These are phyloP conservation scores for Tipula confusa DNA, from an alignment of 2,888 invertebrate species.

Conservation along the genomic window DNA sequence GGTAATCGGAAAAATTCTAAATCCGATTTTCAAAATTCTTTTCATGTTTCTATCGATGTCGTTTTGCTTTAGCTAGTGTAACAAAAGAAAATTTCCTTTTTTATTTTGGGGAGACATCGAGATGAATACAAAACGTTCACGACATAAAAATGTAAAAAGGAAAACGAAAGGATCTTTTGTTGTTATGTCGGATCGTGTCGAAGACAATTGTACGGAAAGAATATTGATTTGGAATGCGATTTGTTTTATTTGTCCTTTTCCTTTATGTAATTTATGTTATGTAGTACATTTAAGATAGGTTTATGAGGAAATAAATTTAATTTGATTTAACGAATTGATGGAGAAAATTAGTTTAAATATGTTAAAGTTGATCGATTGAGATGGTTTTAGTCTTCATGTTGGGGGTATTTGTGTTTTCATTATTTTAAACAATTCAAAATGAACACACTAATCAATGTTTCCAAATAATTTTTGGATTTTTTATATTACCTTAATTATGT, in stretches of 20 bases:
- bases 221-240: constrained; percentile 16
- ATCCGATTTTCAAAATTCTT: neutral
- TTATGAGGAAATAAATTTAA: constrained; percentile 3
- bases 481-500: too few relatives aligned
- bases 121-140: neutral
- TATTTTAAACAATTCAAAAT: too few relatives aligned
- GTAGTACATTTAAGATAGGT: neutral
- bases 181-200: neutral
- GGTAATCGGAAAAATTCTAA: neutral
- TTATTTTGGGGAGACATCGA: neutral
- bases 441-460: too few relatives aligned
- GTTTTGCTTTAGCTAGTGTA: neutral
- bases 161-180: neutral
- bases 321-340: neutral
- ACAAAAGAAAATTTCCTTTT: neutral
- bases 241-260: constrained; percentile 3
- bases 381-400: neutral
- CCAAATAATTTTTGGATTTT: too few relatives aligned
- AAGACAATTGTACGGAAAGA: constrained; percentile 1
- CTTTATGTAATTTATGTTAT: neutral
- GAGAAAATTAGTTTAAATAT: constrained; percentile 20
- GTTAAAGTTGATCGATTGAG: neutral
- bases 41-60: neutral
- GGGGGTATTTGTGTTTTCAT: too few relatives aligned
- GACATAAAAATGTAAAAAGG: too few relatives aligned